Percentiles rank a stretch among this genome's conserved stretches.
Conservation (phyloP, 1,140 invertebrate genomes). For the Drosophila equinoxialis region DNA sequence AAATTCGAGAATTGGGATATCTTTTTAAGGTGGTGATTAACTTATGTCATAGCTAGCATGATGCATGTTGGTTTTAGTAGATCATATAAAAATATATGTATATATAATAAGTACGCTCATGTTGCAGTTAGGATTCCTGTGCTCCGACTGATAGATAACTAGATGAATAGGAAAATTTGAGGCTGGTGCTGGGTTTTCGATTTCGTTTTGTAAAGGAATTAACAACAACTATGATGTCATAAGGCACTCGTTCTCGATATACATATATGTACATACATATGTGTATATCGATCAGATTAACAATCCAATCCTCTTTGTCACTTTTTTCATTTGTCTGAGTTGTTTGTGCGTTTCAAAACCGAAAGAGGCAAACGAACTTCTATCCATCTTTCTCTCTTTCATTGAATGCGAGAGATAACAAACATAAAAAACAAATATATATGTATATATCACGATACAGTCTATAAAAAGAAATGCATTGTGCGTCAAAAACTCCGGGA, state of each 20-base stretch:
- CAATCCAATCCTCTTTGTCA: slow-evolving; percentile 11
- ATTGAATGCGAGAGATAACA: slow-evolving; percentile 8
- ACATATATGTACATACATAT: not conserved
- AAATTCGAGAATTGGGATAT: not conserved
- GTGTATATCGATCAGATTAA: not conserved
- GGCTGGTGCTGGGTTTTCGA: slow-evolving; percentile 9
- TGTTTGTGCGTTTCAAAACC: slow-evolving; percentile 35
- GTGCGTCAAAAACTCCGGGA: slow-evolving; percentile 22
- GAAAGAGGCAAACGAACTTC: not conserved
- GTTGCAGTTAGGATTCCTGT: slow-evolving; percentile 29
- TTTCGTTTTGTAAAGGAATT: slow-evolving; percentile 19
- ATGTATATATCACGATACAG: slow-evolving; percentile 16
- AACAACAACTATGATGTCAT: slow-evolving; percentile 54
- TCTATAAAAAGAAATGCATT: slow-evolving; percentile 26
- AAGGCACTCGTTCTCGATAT: slow-evolving; percentile 60
- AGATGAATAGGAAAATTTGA: slow-evolving; percentile 14
- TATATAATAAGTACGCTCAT: slow-evolving; percentile 1
- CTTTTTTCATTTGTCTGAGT: slow-evolving; percentile 21
- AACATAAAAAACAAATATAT: slow-evolving; percentile 11
- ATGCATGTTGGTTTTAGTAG: slow-evolving; percentile 1
- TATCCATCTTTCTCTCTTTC: slow-evolving; percentile 1
- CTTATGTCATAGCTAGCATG: not conserved
- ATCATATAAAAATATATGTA: slow-evolving; percentile 46
- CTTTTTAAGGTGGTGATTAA: not conserved
- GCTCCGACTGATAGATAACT: slow-evolving; percentile 29